phyloP scores from a whole-genome alignment of 2,888 invertebrate species.

The Argynnis bischoffii region DNA sequence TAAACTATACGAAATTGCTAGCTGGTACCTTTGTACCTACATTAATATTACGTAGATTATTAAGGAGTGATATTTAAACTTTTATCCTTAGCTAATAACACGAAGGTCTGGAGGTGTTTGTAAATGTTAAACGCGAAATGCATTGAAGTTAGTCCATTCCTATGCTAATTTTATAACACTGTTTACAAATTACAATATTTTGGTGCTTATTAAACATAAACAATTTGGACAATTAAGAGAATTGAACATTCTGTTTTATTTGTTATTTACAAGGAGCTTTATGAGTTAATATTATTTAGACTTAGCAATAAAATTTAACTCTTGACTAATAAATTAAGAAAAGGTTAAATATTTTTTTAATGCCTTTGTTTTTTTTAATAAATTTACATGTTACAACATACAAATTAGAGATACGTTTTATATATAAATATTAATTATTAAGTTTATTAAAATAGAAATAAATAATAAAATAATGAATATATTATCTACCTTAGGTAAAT shows the following conservation, averaged over 20 bases:
- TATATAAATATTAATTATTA: background rate
- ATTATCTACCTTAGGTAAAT: no score
- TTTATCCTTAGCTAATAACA: slow-evolving; percentile 20
- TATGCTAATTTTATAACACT: slow-evolving; percentile 74
- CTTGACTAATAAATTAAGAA: background rate
- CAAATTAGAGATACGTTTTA: background rate
- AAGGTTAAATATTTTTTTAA: no score
- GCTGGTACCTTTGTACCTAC: background rate
- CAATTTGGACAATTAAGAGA: slow-evolving; percentile 59
- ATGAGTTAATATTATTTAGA: slow-evolving; percentile 13
- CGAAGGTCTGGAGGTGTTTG: slow-evolving; percentile 57
- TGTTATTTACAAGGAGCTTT: slow-evolving; percentile 15
- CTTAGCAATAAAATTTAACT: slow-evolving; percentile 9
- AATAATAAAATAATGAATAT: no score
- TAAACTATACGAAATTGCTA: no score
- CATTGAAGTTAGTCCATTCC: slow-evolving; percentile 63
- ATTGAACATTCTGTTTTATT: slow-evolving; percentile 52
- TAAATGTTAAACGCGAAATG: slow-evolving; percentile 60
- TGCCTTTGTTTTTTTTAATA: background rate
- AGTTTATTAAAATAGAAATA: no score
- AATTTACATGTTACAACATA: background rate
- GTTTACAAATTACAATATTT: slow-evolving; percentile 68
- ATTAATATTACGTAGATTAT: background rate
- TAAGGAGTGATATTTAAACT: slow-evolving; percentile 12
- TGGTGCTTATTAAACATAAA: slow-evolving; percentile 57